Percentiles rank a stretch among this genome's conserved stretches.
phyloP scores from a whole-genome alignment of 1,140 invertebrate genomes.

The Drosophila novamexicana region DNA sequence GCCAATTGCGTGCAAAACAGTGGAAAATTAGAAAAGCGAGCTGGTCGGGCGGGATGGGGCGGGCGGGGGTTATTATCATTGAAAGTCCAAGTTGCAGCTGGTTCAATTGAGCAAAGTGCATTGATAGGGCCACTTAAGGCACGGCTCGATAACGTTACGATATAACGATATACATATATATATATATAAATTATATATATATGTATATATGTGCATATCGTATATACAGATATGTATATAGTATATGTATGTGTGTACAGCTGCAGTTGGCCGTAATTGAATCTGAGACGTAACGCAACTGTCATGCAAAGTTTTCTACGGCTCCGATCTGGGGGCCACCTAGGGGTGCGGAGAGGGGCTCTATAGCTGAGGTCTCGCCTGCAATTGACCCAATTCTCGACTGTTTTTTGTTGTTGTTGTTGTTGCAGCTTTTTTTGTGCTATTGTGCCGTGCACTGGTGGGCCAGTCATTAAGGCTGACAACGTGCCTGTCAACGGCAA shows the following conservation, averaged over 20 bases:
- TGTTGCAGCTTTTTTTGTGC: conserved; percentile 20
- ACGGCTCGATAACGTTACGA: conserved; percentile 9
- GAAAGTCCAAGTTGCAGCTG: conserved; percentile 16
- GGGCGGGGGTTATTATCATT: background rate
- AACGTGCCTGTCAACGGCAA: conserved; percentile 1
- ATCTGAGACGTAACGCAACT: conserved; percentile 38
- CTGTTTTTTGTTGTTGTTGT: conserved; percentile 28
- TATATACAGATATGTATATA: background rate
- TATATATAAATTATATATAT: background rate
- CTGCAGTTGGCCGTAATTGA: conserved; percentile 39
- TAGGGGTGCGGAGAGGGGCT: background rate
- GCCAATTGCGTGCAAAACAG: background rate
- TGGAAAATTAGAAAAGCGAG: conserved; percentile 1
- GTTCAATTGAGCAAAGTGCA: conserved; percentile 36
- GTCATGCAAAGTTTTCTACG: conserved; percentile 26
- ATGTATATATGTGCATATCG: conserved; percentile 15
- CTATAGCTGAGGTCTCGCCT: conserved; percentile 29
- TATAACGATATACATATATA: conserved; percentile 1
- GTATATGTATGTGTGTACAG: background rate
- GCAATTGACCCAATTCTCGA: conserved; percentile 71
- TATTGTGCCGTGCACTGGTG: conserved; percentile 29
- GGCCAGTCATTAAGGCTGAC: conserved; percentile 47
- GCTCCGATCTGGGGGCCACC: background rate
- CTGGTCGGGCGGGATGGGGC: background rate
- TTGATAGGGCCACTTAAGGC: conserved; percentile 29